Conservation (phyloP, 2,888 invertebrate species). For the Caenorhabditis becei region DNA sequence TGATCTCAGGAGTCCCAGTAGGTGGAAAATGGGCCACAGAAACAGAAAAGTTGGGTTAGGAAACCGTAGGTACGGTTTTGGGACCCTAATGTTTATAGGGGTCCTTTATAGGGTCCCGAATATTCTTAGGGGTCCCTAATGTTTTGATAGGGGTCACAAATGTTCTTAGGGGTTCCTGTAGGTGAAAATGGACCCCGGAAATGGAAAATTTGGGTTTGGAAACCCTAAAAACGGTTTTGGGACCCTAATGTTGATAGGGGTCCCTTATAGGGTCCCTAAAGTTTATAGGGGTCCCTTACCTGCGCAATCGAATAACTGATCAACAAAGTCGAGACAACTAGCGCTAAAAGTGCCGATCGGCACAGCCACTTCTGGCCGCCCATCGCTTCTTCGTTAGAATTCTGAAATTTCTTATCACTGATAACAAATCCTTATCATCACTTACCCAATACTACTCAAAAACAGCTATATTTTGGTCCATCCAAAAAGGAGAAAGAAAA, state of each 20-base stretch:
- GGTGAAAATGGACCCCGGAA: no score
- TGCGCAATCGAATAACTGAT: conserved; percentile 50
- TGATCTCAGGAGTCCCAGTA: no score
- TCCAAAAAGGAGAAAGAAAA: neutral
- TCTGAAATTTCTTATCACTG: conserved; percentile 21
- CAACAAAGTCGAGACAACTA: conserved; percentile 43
- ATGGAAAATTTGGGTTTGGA: no score
- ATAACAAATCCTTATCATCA: neutral
- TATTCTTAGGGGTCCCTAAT: neutral
- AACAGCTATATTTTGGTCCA: conserved; percentile 11
- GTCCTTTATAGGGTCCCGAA: no score
- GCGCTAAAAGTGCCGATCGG: conserved; percentile 42
- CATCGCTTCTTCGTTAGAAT: conserved; percentile 48
- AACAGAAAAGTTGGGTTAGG: no score
- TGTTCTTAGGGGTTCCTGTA: no score
- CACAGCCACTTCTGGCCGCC: conserved; percentile 54
- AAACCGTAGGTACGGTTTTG: no score
- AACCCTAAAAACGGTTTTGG: no score
- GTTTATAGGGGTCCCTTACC: conserved; percentile 6
- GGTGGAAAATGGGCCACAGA: no score
- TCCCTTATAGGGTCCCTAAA: neutral
- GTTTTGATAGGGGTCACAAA: neutral
- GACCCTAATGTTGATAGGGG: no score
- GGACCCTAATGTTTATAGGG: no score
- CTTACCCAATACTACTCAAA: conserved; percentile 54